Conservation (phyloP, 1,140 invertebrate species). For the Glossosoma conforme region DNA sequence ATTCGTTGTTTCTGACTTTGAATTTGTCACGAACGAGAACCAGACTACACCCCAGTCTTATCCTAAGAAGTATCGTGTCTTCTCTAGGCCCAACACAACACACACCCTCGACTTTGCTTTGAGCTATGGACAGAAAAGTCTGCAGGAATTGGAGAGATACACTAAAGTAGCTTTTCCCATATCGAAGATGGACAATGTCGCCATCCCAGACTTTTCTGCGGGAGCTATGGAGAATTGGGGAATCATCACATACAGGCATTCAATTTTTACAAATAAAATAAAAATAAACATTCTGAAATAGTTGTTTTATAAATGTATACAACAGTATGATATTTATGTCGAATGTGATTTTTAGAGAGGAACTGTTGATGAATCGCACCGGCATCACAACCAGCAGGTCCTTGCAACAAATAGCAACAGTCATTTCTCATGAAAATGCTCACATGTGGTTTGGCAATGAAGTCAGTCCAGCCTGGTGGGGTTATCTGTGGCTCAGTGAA, state of each 20-base stretch:
- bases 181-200: slow-evolving; percentile 62
- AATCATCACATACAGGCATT: slow-evolving; percentile 66
- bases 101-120: slow-evolving; percentile 53
- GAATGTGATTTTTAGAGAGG: slow-evolving; percentile 41
- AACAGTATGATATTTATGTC: too few relatives aligned
- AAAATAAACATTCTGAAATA: too few relatives aligned
- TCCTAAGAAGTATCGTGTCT: slow-evolving; percentile 51
- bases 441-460: slow-evolving; percentile 71
- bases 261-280: slow-evolving; percentile 4
- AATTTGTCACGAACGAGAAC: slow-evolving; percentile 47
- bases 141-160: slow-evolving; percentile 50
- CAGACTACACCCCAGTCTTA: slow-evolving; percentile 34
- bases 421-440: slow-evolving; percentile 58
- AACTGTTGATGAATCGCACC: slow-evolving; percentile 38
- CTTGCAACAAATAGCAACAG: slow-evolving; percentile 46
- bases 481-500: slow-evolving; percentile 60
- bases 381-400: slow-evolving; percentile 41
- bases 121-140: slow-evolving; percentile 62
- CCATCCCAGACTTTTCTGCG: slow-evolving; percentile 71
- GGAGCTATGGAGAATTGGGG: slow-evolving; percentile 87
- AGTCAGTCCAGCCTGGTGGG: slow-evolving; percentile 55
- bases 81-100: slow-evolving; percentile 61
- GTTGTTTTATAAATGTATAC: too few relatives aligned
- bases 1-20: slow-evolving; percentile 71
- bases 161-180: slow-evolving; percentile 46